These are phyloP conservation scores for Zosterops hypoxanthus DNA, from an alignment of 2,113 vertebrate species.

Conservation along the genomic window DNA sequence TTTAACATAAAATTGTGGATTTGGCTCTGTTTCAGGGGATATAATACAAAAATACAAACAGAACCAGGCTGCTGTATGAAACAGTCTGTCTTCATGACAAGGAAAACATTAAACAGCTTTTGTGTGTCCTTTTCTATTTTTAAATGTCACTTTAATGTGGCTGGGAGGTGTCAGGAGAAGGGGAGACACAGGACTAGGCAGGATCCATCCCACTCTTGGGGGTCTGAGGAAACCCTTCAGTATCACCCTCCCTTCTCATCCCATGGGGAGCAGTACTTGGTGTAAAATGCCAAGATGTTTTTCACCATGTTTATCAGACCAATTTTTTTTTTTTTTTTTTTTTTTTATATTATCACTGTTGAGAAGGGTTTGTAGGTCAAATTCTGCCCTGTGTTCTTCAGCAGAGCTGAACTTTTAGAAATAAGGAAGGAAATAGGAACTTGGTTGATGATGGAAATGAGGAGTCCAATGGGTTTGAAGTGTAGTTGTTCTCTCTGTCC, in stretches of 20 bases:
- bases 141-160: background rate
- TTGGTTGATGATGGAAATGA: background rate
- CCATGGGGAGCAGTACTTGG: background rate
- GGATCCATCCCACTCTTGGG: background rate
- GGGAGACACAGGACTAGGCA: background rate
- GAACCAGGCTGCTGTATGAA: background rate
- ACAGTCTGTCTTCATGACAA: background rate
- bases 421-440: background rate
- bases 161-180: background rate
- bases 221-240: background rate
- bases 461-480: background rate
- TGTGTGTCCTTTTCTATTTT: background rate
- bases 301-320: background rate
- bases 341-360: background rate
- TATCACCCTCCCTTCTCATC: background rate
- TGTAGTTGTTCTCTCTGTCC: background rate
- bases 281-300: background rate
- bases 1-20: background rate
- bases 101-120: background rate
- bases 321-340: background rate
- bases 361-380: background rate
- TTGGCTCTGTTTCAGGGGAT: background rate
- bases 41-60: background rate
- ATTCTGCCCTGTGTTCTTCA: background rate
- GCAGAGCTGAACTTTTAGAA: background rate